A percentile compares a stretch with the other conserved stretches of the same genome.
phyloP scores from a whole-genome alignment of 2,113 vertebrate species.

The Todiramphus saurophagus region DNA sequence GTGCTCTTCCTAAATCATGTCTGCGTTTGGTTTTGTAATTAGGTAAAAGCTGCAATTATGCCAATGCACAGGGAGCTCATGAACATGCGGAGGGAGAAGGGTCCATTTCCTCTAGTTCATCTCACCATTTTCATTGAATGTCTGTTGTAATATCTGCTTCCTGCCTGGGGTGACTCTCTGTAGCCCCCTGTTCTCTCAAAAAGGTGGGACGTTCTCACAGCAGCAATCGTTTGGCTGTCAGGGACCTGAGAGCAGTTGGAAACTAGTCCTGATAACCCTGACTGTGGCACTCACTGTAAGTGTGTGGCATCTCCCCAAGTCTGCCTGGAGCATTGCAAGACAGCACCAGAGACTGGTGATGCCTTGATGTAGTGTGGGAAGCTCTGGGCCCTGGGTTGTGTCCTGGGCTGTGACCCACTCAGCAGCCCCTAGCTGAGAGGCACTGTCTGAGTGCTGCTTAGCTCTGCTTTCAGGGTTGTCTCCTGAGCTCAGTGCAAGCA shows the following conservation, averaged over 20 bases:
- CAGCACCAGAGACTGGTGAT: not conserved
- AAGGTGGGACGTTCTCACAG: not conserved
- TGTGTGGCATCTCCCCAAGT: no score
- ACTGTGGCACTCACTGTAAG: not conserved
- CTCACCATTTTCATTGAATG: not conserved
- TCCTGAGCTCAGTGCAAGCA: not conserved
- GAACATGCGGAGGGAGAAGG: not conserved
- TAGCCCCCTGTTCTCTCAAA: not conserved
- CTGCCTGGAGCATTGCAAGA: no score
- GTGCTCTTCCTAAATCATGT: not conserved
- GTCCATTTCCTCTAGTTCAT: not conserved
- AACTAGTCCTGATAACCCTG: not conserved
- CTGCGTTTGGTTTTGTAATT: not conserved
- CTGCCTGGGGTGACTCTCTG: not conserved
- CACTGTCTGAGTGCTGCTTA: not conserved
- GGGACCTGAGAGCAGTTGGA: not conserved
- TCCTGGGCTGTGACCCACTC: not conserved
- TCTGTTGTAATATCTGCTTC: not conserved
- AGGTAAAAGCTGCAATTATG: not conserved
- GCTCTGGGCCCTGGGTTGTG: not conserved
- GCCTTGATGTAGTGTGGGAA: not conserved
- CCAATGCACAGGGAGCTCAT: no score
- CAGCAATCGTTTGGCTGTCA: not conserved
- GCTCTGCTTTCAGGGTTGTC: not conserved
- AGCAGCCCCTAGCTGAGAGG: not conserved